Evolutionary conservation across 2,888 invertebrate genomes (phyloP).

Genomic region (Chelonus formosanus): DNA sequence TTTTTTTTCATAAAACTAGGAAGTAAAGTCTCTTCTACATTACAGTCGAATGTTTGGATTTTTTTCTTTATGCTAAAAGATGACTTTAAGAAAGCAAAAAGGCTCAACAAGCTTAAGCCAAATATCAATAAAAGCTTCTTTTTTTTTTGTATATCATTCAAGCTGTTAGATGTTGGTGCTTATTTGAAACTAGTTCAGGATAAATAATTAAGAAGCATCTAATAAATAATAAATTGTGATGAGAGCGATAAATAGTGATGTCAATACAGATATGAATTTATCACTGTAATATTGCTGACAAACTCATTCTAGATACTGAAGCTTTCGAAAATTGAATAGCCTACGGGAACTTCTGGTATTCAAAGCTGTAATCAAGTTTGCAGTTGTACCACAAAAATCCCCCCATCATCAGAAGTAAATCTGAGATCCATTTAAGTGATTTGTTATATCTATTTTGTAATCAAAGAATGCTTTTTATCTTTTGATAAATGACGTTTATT

Average conservation of each 20-base stretch:
- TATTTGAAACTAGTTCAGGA: too few species aligned
- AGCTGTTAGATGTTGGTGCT: too few species aligned
- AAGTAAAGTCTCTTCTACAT: constrained; percentile 12
- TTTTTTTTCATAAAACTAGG: constrained; percentile 9
- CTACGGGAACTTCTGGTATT: constrained; percentile 23
- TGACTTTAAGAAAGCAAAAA: neutral
- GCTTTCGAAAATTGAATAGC: constrained; percentile 41
- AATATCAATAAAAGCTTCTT: too few species aligned
- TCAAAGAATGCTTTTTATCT: too few species aligned
- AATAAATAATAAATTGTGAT: too few species aligned
- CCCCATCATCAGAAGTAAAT: neutral
- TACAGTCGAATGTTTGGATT: neutral
- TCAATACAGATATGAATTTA: too few species aligned
- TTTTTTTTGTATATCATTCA: too few species aligned
- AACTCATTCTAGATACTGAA: constrained; percentile 33
- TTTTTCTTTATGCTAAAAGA: neutral
- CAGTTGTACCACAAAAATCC: constrained; percentile 11
- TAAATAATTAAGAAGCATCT: too few species aligned
- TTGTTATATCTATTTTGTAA: neutral
- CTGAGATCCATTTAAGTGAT: neutral
- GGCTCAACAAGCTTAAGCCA: too few species aligned
- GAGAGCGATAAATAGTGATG: too few species aligned
- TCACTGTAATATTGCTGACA: constrained; percentile 32
- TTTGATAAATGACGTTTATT: too few species aligned
- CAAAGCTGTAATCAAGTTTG: constrained; percentile 26